A percentile compares a stretch with the other conserved stretches of the same genome.
Conservation (phyloP, 2,888 invertebrate species). For the Melanophora roralis region DNA sequence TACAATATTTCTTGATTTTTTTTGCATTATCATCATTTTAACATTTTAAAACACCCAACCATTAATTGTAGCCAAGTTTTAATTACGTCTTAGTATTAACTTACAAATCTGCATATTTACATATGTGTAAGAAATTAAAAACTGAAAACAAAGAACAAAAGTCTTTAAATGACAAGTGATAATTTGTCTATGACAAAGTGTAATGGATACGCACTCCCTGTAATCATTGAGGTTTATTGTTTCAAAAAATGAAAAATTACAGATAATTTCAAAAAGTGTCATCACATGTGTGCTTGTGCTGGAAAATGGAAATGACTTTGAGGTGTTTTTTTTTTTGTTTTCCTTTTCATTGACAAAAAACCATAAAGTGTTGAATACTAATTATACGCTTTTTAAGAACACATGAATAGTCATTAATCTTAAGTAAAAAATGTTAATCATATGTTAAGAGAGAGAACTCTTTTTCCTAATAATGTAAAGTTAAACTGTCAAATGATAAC, state of each 20-base stretch:
- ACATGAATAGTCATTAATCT: slow-evolving; percentile 56
- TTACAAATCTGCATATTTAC: slow-evolving; percentile 32
- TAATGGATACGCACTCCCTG: slow-evolving; percentile 51
- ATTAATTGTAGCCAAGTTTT: slow-evolving; percentile 56
- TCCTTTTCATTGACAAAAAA: slow-evolving; percentile 32
- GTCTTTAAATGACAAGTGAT: slow-evolving; percentile 61
- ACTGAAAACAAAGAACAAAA: slow-evolving; percentile 5
- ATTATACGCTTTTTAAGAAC: slow-evolving; percentile 59
- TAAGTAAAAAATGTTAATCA: slow-evolving; percentile 39
- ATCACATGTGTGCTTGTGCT: slow-evolving; percentile 39
- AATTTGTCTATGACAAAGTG: slow-evolving; percentile 44
- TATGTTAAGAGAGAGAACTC: slow-evolving; percentile 9
- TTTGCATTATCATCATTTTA: slow-evolving; percentile 52
- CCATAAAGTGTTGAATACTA: slow-evolving; percentile 59
- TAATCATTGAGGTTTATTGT: slow-evolving; percentile 58
- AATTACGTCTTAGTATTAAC: slow-evolving; percentile 44
- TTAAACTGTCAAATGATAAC: slow-evolving; percentile 24
- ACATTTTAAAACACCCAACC: slow-evolving; percentile 10
- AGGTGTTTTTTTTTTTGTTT: slow-evolving; percentile 13
- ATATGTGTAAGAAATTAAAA: slow-evolving; percentile 21
- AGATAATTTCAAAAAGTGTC: slow-evolving; percentile 58
- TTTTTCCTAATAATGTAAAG: not conserved
- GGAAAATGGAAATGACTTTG: slow-evolving; percentile 43
- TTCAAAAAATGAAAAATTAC: slow-evolving; percentile 58
- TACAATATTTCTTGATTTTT: slow-evolving; percentile 1